These are phyloP conservation scores for Teleogryllus oceanicus DNA, from an alignment of 2,888 invertebrate species.

Conservation along the genomic window DNA sequence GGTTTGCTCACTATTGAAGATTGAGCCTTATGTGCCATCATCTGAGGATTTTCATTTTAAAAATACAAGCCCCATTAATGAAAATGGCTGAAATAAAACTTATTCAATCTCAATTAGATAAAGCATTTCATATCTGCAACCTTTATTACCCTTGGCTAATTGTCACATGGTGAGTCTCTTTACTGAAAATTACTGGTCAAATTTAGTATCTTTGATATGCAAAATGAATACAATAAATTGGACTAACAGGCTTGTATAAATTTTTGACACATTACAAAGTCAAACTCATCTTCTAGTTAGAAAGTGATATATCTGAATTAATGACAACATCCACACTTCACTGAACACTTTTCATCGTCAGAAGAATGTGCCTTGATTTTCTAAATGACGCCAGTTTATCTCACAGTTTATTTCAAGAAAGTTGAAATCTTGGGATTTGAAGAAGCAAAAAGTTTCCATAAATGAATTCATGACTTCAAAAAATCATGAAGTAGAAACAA, in stretches of 20 bases:
- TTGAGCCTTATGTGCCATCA: constrained; percentile 56
- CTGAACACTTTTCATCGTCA: constrained; percentile 24
- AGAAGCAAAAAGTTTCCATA: neutral
- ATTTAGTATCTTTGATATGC: constrained; percentile 56
- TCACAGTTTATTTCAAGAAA: constrained; percentile 6
- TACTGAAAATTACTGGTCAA: constrained; percentile 63
- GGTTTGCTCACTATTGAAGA: constrained; percentile 64
- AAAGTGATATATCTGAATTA: constrained; percentile 33
- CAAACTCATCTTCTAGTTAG: constrained; percentile 36
- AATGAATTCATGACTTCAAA: constrained; percentile 65
- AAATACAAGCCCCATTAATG: constrained; percentile 19
- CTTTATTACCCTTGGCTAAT: constrained; percentile 62
- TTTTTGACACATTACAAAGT: neutral
- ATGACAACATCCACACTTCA: constrained; percentile 22
- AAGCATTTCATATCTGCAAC: constrained; percentile 55
- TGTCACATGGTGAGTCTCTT: constrained; percentile 76
- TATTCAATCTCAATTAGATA: constrained; percentile 46
- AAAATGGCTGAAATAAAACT: constrained; percentile 22
- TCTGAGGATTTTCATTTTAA: constrained; percentile 59
- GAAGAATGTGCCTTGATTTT: constrained; percentile 25
- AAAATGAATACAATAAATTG: constrained; percentile 50
- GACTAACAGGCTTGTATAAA: constrained; percentile 30
- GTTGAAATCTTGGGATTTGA: neutral
- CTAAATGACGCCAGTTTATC: neutral
- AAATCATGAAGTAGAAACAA: constrained; percentile 70